A percentile compares a stretch with the other conserved stretches of the same genome.
Evolutionary conservation across 2,888 invertebrate species (phyloP).

Genomic region (Lymantria dispar): DNA sequence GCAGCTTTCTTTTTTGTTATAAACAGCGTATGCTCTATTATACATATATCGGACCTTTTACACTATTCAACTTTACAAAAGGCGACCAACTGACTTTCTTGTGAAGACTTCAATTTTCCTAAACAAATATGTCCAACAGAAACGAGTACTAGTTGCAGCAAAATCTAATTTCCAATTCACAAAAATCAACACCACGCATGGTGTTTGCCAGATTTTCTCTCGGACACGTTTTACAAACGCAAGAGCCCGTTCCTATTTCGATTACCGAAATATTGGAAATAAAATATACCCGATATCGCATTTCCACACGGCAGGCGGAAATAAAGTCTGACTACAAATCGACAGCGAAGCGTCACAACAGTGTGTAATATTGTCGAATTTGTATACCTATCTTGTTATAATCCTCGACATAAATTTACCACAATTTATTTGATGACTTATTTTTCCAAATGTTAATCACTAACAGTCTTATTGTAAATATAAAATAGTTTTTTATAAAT

Average conservation of each 20-base stretch:
- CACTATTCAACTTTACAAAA: too few species aligned
- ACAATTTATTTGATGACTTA: too few species aligned
- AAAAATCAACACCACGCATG: conserved; percentile 21
- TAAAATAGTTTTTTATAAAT: too few species aligned
- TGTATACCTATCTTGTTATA: conserved; percentile 7
- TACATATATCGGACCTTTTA: too few species aligned
- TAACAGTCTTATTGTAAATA: too few species aligned
- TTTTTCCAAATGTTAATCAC: too few species aligned
- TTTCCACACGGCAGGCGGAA: conserved; percentile 75
- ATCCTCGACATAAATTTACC: background rate
- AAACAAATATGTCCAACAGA: conserved; percentile 7
- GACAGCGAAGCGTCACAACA: conserved; percentile 30
- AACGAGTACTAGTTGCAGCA: background rate
- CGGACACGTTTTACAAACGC: conserved; percentile 44
- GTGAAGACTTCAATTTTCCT: too few species aligned
- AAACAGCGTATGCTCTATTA: too few species aligned
- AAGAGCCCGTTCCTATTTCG: conserved; percentile 59
- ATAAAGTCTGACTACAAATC: conserved; percentile 66
- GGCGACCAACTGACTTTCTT: too few species aligned
- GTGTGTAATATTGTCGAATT: conserved; percentile 16
- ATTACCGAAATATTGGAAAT: conserved; percentile 64
- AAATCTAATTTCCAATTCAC: conserved; percentile 18
- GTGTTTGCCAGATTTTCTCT: conserved; percentile 5
- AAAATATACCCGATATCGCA: conserved; percentile 72
- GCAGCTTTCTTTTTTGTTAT: too few species aligned